Conservation (phyloP, 2,888 invertebrate genomes). For the Plutella xylostella region DNA sequence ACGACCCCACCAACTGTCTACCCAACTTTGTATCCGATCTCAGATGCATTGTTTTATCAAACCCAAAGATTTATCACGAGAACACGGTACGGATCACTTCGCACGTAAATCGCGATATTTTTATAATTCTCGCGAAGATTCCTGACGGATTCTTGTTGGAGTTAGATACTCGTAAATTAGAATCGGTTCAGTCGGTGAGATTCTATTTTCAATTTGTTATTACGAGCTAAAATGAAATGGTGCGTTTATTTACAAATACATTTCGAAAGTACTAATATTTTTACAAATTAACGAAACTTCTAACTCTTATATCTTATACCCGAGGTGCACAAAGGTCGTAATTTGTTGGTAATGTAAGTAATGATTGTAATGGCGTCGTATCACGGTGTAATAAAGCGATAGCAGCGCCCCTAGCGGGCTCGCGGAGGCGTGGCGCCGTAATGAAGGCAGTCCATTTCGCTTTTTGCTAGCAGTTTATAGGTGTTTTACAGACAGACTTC, state of each 20-base stretch:
- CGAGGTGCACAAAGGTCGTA: no score
- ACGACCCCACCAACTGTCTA: slow-evolving; percentile 58
- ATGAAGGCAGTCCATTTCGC: slow-evolving; percentile 47
- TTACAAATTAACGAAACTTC: no score
- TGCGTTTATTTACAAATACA: no score
- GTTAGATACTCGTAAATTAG: no score
- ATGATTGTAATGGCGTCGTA: slow-evolving; percentile 12
- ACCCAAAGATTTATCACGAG: slow-evolving; percentile 61
- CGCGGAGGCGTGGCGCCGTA: slow-evolving; percentile 35
- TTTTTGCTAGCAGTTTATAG: slow-evolving; percentile 52
- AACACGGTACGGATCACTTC: slow-evolving; percentile 54
- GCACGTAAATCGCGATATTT: slow-evolving; percentile 43
- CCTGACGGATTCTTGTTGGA: no score
- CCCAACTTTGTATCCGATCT: slow-evolving; percentile 42
- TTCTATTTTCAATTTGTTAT: no score
- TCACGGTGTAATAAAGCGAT: neutral
- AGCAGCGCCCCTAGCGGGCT: neutral
- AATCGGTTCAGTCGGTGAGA: no score
- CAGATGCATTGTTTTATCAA: slow-evolving; percentile 65
- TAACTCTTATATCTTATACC: no score
- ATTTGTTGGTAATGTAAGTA: no score
- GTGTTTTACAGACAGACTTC: slow-evolving; percentile 37
- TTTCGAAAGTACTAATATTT: no score
- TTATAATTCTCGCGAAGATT: slow-evolving; percentile 33
- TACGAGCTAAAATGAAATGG: no score